Base-by-base conservation (phyloP, 2,888 invertebrate genomes). In the Ceramica pisi region DNA sequence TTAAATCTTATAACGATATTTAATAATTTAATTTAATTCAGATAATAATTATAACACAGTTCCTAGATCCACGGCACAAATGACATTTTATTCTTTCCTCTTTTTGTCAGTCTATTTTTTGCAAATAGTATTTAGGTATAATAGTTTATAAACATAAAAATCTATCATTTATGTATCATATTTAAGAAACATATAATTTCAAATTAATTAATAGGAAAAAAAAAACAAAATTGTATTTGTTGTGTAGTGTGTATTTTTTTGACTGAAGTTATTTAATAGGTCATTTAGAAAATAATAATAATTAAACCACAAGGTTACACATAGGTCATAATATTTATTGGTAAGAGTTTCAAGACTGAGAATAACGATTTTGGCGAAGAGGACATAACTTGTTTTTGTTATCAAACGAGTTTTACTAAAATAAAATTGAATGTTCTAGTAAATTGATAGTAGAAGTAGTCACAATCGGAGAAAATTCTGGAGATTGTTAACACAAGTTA, bases 391-490 rank as follows among this genome's bases (percentile, higher is more conserved):
- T 38, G 23, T 21, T 12, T 7, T 35, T 60, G 3, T 35, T 7
- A n/a, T 2, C 10, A 38, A 74, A 65, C 46, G 6, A 23, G 71
- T 60, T 74, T 46, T 0, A 19, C 10, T 74, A 35, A 41, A 35
- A 3, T 35, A 3, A 38, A 75, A 55, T 50, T 5, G 57, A 51
- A 67, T 21, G 26, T 57, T 46, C 50, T 23, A 21, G 21, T 38
- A 26, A 12, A 10, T 50, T 6, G 0, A 2, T 26, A 14, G 19
- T 23, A 9, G 31, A 14, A 41, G 3, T 16, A 10, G 21, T 21
- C 2, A 35, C 26, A 9, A 38, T 59, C 21, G 8, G 1, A 70
- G 26, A 59, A 2, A 69, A 59, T 41, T 46, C 23, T 44, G 5
- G 23, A 10, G 16, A 16, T 7, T 26, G 5, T 59, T n/a, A 53